Evolutionary conservation across 2,797 vertebrate genomes (phyloP), one percentile per base, ranked within the genome.

Genomic region (Helicolenus hilgendorfi): DNA sequence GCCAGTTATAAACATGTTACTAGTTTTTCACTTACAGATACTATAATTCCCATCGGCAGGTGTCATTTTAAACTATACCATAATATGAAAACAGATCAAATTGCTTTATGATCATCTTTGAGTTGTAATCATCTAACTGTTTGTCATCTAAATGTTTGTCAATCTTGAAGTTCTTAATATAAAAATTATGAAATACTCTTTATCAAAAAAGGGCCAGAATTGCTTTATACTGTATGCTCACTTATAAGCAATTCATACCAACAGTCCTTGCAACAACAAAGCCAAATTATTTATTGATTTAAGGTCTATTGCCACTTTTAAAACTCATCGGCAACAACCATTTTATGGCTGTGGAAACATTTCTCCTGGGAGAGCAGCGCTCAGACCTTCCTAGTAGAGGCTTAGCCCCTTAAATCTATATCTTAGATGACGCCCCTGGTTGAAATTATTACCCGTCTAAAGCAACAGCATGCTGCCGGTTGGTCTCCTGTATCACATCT

Each of bases 221-320:
- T 13, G 7, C 29, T 68, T 11, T 55, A 27, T 22, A 58, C 74
- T 72, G 18, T 29, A 68, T 72, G 4, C 33, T 22, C 31, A 35
- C 72, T 77, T 41, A 18, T 65, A 77, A 73, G 49, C 62, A 72
- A 71, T 81, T 90, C 67, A 64, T 35, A 80, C 67, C 67, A 74
- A 65, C 68, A 69, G 49, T 71, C 41, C 73, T 90, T 89, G 74
- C 27, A 74, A 85, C 74, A 91, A 85, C 85, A 84, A 90, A 82
- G 76, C 83, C 70, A 86, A 83, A 92, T 94, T 92, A 94, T 94
- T 71, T 90, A 93, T 94, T 93, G 91, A 96, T 96, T 95, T 87
- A 70, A 35, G 81, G 71, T 88, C 85, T 87, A 60, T 88, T 85
- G 88, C 77, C 68, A 69, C 86, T 83, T 87, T 55, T 82, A 78